Conservation (phyloP, 2,113 vertebrate genomes). For the Mustelus asterias region DNA sequence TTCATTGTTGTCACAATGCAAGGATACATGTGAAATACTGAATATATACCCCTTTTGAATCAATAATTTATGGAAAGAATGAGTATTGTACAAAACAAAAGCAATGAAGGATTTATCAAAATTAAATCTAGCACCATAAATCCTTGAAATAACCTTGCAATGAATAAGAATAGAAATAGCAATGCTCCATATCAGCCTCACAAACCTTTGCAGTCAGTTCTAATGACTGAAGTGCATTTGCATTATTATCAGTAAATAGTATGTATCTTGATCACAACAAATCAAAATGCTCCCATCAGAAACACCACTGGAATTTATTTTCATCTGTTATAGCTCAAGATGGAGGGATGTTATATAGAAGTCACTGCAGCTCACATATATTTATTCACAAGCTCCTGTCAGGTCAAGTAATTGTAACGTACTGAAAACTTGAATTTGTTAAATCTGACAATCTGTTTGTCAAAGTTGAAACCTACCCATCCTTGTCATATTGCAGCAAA, state of each 20-base stretch:
- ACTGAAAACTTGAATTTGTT: background rate
- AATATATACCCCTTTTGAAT: background rate
- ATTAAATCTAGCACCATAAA: background rate
- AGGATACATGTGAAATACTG: background rate
- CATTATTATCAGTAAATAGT: background rate
- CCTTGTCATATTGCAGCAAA: background rate
- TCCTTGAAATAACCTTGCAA: background rate
- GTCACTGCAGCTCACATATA: background rate
- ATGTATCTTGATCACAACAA: background rate
- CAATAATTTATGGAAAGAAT: background rate
- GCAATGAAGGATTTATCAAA: background rate
- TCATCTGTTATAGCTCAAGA: background rate
- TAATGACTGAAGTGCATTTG: background rate
- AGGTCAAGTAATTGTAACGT: background rate
- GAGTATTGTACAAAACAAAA: background rate
- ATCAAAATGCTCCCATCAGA: background rate
- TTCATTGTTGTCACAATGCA: background rate
- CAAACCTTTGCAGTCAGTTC: background rate
- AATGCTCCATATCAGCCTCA: background rate
- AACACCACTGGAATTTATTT: background rate
- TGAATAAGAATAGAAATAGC: background rate
- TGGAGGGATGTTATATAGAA: background rate
- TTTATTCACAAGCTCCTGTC: background rate
- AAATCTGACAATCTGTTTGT: background rate
- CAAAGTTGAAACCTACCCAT: background rate